Percentiles rank a stretch among this genome's conserved stretches.
phyloP scores from a whole-genome alignment of 2,888 invertebrate genomes.

The Drosophila mulleri region DNA sequence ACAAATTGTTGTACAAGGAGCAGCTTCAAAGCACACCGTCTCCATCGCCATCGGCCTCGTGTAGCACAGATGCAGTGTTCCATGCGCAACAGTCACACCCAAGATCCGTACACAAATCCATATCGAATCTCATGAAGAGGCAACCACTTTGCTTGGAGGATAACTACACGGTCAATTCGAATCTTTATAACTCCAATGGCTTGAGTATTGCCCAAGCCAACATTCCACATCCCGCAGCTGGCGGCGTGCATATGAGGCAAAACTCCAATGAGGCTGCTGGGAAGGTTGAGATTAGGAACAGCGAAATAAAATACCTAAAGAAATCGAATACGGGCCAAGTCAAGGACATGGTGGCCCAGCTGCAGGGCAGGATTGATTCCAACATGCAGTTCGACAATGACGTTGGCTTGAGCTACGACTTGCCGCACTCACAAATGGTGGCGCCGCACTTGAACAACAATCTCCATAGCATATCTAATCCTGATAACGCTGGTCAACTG shows the following conservation, averaged over 20 bases:
- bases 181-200: slow-evolving; percentile 52
- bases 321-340: slow-evolving; percentile 76
- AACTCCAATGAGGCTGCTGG: slow-evolving; percentile 30
- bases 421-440: slow-evolving; percentile 16
- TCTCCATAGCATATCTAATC: slow-evolving; percentile 9
- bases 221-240: background rate
- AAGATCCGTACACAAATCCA: slow-evolving; percentile 14
- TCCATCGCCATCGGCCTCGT: slow-evolving; percentile 25
- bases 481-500: slow-evolving; percentile 19
- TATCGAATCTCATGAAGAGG: slow-evolving; percentile 61
- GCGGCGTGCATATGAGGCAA: slow-evolving; percentile 38
- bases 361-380: slow-evolving; percentile 71
- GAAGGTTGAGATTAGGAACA: slow-evolving; percentile 66
- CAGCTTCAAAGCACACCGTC: slow-evolving; percentile 39
- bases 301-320: slow-evolving; percentile 76
- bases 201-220: slow-evolving; percentile 18
- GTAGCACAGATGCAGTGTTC: slow-evolving; percentile 39
- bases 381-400: slow-evolving; percentile 19
- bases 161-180: slow-evolving; percentile 36
- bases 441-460: slow-evolving; percentile 38
- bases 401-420: slow-evolving; percentile 10
- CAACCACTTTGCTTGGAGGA: slow-evolving; percentile 68
- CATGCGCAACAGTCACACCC: slow-evolving; percentile 14
- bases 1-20: slow-evolving; percentile 68
- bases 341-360: slow-evolving; percentile 75